Base-by-base conservation (phyloP, 1,140 invertebrate genomes). In the Palaemon carinicauda region DNA sequence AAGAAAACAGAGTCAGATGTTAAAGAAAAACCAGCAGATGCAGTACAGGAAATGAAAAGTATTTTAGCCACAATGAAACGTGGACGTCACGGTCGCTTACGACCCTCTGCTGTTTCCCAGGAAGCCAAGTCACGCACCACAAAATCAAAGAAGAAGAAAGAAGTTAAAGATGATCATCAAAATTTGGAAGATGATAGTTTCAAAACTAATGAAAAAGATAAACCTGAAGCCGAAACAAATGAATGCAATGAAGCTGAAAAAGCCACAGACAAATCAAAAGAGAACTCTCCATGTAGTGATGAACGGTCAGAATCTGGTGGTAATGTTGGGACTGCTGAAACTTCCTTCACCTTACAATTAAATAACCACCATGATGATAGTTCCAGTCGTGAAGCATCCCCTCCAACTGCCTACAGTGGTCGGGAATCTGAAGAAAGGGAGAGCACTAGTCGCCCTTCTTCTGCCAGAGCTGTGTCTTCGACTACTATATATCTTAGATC, bases 51-150 rank as follows among this genome's bases (percentile, higher is more conserved):
- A 51, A 88, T 88, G 87, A 88, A 88, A 65, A 88, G 74, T 60
- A 88, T 88, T 50, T 52, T 88, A 50, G 87, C 87, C 10, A 88
- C 87, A 19, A 88, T 88, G 87, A 88, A 88, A 24, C 87, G 87
- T n/a, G 74, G 74, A 12, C 80, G 87, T 0, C 56, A 77, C 14
- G 87, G 87, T 4, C 65, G 81, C 17, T 24, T 88, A 19, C 78
- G 53, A 52, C 87, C 87, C 1, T 82, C 80, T n/a, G 65, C 56
- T 29, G 77, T 88, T 21, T 83, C 80, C 17, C 80, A 88, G 41
- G 87, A 83, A 54, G 78, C 87, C 50, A 88, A 83, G 51, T 65
- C 56, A n/a, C 56, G 54, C 1, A 80, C 41, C 27, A 41, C 65
- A 14, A 87, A 80, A 33, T 29, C 10, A 41, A 78, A 50, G 27